These are phyloP conservation scores for Nettapus auritus DNA, from an alignment of 2,113 vertebrate species.

Conservation along the genomic window DNA sequence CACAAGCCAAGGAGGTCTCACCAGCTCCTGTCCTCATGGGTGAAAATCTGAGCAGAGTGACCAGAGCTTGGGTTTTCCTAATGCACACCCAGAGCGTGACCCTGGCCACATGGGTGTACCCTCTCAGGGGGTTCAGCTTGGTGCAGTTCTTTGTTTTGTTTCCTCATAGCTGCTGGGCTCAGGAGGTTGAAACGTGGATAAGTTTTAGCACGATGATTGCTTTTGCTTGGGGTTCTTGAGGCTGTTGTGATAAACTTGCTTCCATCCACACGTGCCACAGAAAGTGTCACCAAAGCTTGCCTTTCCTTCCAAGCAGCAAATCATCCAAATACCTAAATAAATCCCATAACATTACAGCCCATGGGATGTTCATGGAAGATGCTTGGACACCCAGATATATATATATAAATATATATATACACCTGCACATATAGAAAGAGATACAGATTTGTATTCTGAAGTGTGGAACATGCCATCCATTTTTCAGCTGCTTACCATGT, in stretches of 20 bases:
- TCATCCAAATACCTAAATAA: neutral
- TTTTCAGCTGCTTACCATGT: neutral
- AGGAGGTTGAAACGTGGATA: neutral
- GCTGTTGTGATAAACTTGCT: neutral
- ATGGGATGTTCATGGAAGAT: neutral
- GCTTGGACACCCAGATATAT: neutral
- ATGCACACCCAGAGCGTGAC: neutral
- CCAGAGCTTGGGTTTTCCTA: neutral
- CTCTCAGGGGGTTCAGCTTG: neutral
- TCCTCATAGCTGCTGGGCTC: neutral
- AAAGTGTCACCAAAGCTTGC: neutral
- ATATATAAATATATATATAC: accelerated
- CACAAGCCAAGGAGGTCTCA: neutral
- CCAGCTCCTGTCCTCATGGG: neutral
- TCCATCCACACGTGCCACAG: neutral
- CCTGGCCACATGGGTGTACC: neutral
- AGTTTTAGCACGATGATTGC: neutral
- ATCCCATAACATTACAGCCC: neutral
- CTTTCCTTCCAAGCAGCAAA: neutral
- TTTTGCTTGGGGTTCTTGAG: neutral
- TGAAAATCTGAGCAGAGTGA: accelerated
- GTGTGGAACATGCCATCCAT: neutral
- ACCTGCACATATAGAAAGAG: neutral
- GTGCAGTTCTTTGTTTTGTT: neutral
- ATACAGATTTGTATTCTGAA: neutral